A percentile compares a stretch with the other conserved stretches of the same genome.
Evolutionary conservation across 2,797 vertebrate genomes (phyloP).

Genomic region (Periparus ater): DNA sequence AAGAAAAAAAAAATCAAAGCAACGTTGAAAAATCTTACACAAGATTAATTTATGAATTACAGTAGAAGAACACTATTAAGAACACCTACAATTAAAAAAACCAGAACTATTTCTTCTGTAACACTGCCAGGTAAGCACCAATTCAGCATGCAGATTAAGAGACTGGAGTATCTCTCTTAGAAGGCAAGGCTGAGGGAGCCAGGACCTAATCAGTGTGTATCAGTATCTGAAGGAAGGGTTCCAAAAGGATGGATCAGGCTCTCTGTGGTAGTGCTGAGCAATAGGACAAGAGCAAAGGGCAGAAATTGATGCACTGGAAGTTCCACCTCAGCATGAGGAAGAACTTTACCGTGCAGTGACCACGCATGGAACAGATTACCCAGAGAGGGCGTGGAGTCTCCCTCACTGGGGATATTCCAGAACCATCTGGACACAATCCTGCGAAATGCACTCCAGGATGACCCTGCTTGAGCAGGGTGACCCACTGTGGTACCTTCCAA

Average conservation of each 20-base stretch:
- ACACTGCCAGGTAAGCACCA: neutral
- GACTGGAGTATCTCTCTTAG: neutral
- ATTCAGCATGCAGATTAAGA: neutral
- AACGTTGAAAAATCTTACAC: neutral
- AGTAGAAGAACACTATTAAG: neutral
- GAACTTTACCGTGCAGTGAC: neutral
- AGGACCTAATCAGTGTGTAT: neutral
- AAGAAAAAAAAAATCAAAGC: neutral
- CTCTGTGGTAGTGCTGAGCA: fast-evolving
- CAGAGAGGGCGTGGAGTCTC: neutral
- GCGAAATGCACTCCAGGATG: neutral
- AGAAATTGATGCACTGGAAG: neutral
- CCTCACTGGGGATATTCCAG: neutral
- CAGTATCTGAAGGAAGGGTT: neutral
- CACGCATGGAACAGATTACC: neutral
- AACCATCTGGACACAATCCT: neutral
- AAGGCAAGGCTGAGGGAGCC: neutral
- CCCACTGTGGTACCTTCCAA: neutral
- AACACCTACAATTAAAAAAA: neutral
- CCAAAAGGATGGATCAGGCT: neutral
- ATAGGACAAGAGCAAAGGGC: neutral
- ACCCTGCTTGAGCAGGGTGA: neutral
- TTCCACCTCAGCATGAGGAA: neutral
- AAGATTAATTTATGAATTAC: neutral
- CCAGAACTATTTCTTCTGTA: neutral